phyloP scores from a whole-genome alignment of 1,140 invertebrate species.

The Samia ricini region DNA sequence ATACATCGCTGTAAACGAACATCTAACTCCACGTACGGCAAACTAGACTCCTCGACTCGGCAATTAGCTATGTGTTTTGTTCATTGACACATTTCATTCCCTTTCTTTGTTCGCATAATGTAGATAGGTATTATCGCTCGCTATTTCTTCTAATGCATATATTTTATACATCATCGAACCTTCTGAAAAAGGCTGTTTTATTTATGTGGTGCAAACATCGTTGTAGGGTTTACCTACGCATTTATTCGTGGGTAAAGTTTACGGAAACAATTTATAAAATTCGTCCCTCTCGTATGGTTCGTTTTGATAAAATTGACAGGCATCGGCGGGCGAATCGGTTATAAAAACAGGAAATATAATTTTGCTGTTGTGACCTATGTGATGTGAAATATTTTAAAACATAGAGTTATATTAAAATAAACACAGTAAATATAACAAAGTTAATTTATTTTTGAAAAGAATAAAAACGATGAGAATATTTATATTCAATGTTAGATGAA shows the following conservation, averaged over 20 bases:
- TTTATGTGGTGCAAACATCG: constrained; percentile 49
- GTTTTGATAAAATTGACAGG: constrained; percentile 17
- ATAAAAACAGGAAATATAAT: constrained; percentile 45
- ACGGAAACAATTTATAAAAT: constrained; percentile 23
- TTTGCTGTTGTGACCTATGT: constrained; percentile 30
- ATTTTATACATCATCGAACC: constrained; percentile 41
- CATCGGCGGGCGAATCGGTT: constrained; percentile 14
- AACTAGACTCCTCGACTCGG: constrained; percentile 50
- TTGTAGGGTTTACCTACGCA: constrained; percentile 22
- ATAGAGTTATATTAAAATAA: constrained; percentile 40
- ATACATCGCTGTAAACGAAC: constrained; percentile 55
- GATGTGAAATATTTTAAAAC: constrained; percentile 35
- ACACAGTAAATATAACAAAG: constrained; percentile 45
- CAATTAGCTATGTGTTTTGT: constrained; percentile 53
- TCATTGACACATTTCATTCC: constrained; percentile 52
- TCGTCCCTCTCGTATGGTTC: constrained; percentile 12
- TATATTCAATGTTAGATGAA: too few species aligned
- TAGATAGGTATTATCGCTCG: constrained; percentile 30
- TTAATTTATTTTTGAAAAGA: too few species aligned
- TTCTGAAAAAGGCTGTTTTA: constrained; percentile 33
- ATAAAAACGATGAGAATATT: too few species aligned
- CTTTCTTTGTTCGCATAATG: constrained; percentile 46
- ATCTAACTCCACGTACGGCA: constrained; percentile 62
- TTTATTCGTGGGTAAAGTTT: constrained; percentile 26
- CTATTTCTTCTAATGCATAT: constrained; percentile 26